These are phyloP conservation scores for Leucophora obtusa DNA, from an alignment of 2,888 invertebrate species.

Conservation along the genomic window DNA sequence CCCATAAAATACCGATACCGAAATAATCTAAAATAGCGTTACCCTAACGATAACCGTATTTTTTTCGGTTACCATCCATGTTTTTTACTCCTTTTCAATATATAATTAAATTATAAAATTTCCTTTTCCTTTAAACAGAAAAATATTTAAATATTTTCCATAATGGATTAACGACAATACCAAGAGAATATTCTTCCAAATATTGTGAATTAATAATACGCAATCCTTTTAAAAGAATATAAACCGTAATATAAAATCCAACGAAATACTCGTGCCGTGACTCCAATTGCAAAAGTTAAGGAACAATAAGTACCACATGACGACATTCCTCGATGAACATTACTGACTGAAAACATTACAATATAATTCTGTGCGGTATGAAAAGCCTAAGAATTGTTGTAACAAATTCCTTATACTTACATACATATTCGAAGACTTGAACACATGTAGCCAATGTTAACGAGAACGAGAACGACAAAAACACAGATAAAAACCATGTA, in stretches of 20 bases:
- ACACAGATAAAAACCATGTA: conserved; percentile 64
- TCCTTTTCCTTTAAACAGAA: too few relatives aligned
- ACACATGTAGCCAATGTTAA: conserved; percentile 54
- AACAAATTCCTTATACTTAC: not conserved
- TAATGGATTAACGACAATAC: too few relatives aligned
- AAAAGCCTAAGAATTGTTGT: conserved; percentile 9
- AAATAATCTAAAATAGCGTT: too few relatives aligned
- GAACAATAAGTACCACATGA: conserved; percentile 34
- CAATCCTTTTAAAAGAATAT: not conserved
- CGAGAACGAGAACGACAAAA: conserved; percentile 29
- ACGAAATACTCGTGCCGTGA: not conserved
- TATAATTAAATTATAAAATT: too few relatives aligned
- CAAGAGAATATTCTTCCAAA: too few relatives aligned
- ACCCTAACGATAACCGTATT: too few relatives aligned
- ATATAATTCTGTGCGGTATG: not conserved
- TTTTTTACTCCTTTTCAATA: too few relatives aligned
- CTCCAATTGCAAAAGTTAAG: conserved; percentile 12
- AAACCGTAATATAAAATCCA: not conserved
- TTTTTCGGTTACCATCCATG: too few relatives aligned
- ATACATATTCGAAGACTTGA: conserved; percentile 8
- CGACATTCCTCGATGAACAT: conserved; percentile 7
- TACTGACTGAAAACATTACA: not conserved
- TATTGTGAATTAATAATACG: not conserved
- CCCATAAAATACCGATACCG: too few relatives aligned
- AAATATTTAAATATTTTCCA: too few relatives aligned